Percentiles rank a stretch among this genome's conserved stretches.
These are phyloP conservation scores for Metaphire vulgaris DNA, from an alignment of 1,140 invertebrate genomes.

Conservation along the genomic window DNA sequence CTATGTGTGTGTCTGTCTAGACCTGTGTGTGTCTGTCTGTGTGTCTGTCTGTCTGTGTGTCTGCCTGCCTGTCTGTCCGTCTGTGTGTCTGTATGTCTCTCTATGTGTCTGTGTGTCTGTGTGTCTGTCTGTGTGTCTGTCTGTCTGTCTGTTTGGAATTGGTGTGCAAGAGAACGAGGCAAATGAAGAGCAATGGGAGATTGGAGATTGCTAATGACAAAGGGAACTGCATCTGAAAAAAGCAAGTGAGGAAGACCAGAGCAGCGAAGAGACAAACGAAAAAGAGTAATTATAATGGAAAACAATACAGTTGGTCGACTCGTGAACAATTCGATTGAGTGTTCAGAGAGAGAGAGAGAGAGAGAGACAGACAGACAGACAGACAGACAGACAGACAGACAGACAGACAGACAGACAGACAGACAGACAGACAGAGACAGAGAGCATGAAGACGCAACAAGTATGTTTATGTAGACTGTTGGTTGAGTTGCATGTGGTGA, in stretches of 20 bases:
- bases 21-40: background rate
- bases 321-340: no score
- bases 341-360: conserved; percentile 5
- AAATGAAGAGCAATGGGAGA: no score
- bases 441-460: background rate
- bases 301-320: no score
- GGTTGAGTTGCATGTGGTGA: no score
- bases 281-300: no score
- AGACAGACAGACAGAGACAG: background rate
- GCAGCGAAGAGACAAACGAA: no score
- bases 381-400: conserved; percentile 16
- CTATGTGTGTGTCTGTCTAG: background rate
- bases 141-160: background rate
- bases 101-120: background rate
- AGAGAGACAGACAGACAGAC: conserved; percentile 18
- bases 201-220: no score
- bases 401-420: conserved; percentile 5
- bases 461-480: no score
- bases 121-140: background rate
- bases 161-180: no score
- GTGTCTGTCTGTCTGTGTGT: background rate
- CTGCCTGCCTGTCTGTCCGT: background rate
- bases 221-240: no score
- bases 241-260: no score
- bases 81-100: background rate